Evolutionary conservation across 2,888 invertebrate genomes (phyloP).

Genomic region (Argyra leucocephala): DNA sequence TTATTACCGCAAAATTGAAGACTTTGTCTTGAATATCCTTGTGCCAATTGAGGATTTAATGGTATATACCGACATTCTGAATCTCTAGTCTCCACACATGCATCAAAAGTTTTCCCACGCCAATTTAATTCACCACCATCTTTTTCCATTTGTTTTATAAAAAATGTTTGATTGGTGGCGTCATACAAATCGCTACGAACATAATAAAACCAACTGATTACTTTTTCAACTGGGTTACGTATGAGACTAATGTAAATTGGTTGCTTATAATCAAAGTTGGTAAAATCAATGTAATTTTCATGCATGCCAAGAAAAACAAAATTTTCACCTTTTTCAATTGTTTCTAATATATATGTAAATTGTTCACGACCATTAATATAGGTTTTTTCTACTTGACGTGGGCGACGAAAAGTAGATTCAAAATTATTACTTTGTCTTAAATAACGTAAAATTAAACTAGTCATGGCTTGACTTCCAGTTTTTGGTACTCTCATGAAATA

Average conservation of each 20-base stretch:
- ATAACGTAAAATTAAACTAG: no score
- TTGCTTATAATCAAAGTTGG: constrained; percentile 61
- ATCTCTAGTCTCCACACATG: constrained; percentile 69
- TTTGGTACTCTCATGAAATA: constrained; percentile 42
- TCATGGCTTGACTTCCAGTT: constrained; percentile 65
- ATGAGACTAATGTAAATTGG: constrained; percentile 84
- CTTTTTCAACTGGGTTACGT: constrained; percentile 76
- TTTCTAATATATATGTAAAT: background rate
- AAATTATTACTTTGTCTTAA: no score
- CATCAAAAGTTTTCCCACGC: constrained; percentile 58
- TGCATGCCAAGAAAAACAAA: constrained; percentile 76
- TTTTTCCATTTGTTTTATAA: background rate
- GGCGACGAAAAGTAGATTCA: constrained; percentile 45
- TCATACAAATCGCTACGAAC: constrained; percentile 80
- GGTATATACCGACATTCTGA: constrained; percentile 68
- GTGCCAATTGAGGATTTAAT: constrained; percentile 68
- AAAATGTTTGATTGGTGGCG: constrained; percentile 41
- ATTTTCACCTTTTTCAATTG: constrained; percentile 48
- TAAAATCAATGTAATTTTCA: constrained; percentile 77
- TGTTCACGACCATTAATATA: constrained; percentile 46
- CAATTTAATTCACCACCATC: constrained; percentile 36
- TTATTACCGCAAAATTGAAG: constrained; percentile 83
- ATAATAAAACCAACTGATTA: constrained; percentile 86
- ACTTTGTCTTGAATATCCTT: constrained; percentile 72
- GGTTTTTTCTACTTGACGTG: constrained; percentile 60